phyloP scores from a whole-genome alignment of 2,113 vertebrate species.

The Nyctibius bracteatus region DNA sequence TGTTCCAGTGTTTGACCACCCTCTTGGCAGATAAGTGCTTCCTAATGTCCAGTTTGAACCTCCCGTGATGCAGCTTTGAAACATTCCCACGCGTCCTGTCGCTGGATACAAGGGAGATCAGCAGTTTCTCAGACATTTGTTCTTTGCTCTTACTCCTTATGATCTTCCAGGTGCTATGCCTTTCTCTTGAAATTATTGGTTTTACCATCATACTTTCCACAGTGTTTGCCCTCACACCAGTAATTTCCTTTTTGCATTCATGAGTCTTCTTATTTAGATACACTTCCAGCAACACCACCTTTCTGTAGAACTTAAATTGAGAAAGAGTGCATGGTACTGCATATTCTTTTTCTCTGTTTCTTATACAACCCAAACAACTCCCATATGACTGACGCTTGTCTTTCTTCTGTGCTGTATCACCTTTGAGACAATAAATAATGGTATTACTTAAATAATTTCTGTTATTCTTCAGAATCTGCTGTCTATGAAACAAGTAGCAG shows the following conservation, averaged over 20 bases:
- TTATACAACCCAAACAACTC: neutral
- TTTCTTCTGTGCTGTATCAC: neutral
- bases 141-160: neutral
- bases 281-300: neutral
- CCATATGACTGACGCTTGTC: neutral
- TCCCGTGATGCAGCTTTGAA: neutral
- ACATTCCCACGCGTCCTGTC: accelerated
- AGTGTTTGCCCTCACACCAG: neutral
- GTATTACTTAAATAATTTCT: neutral
- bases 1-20: neutral
- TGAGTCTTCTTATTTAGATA: neutral
- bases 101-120: neutral
- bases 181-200: neutral
- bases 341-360: neutral
- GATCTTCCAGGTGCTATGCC: neutral
- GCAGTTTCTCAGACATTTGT: neutral
- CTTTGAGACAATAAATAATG: neutral
- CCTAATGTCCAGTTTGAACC: neutral
- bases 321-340: neutral
- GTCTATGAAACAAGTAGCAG: neutral
- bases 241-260: neutral
- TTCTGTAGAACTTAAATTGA: neutral
- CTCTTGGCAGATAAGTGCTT: neutral
- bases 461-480: neutral
- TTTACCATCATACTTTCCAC: neutral